Base-by-base conservation (phyloP, 2,113 vertebrate genomes). In the Azemiops feae region DNA sequence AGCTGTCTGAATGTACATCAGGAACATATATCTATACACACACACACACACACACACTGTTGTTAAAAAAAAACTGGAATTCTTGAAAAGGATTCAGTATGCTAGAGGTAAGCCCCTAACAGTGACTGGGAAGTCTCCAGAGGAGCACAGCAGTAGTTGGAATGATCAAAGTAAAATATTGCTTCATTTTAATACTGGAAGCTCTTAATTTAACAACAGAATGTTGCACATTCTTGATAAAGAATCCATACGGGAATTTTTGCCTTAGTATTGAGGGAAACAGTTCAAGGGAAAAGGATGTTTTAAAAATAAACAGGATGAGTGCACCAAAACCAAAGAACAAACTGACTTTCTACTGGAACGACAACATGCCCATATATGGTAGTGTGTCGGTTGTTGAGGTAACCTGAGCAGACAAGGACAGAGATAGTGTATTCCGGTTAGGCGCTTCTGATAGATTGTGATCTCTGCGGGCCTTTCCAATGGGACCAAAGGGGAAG, bases 111-210 rank as follows among this genome's bases (percentile, higher is more conserved):
- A 93, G 14, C 64, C 53, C 88, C 55, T 81, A 89, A 58, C 50
- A 53, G 47, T 89, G 55, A 64, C 27, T 89, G 87, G 91, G 47
- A 89, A 93, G 93, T 58, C 93, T 93, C 4, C 0, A 86, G 69
- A 91, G 95, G 53, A 39, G 25, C 30, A 90, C 16, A 91, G 85
- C 2, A 12, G 89, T 45, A 54, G 20, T 12, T 5, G 53, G 58
- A n/a, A 92, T 87, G 95, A 94, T 89, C 12, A 94, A 94, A 93
- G 12, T n/a, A 55, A 94, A 94, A 95, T 45, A 20, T n/a, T 9
- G 0, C 2, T 47, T 90, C 85, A 91, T 95, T 87, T 58, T 90
- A 64, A 34, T 88, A 93, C 47, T 89, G 0, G 0, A 25, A 30
- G 22, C 1, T 91, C 11, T 69, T 93, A 95, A 94, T 3, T 93